Evolutionary conservation across 2,113 vertebrate genomes (phyloP), one percentile per base, ranked within the genome.

Genomic region (Echinops telfairi): DNA sequence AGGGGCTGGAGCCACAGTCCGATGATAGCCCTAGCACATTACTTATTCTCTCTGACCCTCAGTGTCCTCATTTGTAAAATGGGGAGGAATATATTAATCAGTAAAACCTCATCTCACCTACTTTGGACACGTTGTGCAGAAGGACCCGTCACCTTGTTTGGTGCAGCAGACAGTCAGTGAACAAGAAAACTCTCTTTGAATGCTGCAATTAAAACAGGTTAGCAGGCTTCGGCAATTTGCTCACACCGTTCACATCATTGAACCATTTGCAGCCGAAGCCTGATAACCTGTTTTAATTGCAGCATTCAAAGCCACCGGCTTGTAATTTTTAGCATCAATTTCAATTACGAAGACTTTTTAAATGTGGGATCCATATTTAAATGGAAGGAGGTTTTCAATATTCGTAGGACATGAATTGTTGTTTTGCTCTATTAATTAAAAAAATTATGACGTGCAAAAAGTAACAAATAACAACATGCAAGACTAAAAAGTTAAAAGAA

Each of bases 401-500:
- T 89, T 58, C 73, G 36, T 86, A 85, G 23, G 19, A 0, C 76
- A 88, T 53, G 88, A 93, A 77, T 79, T 10, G n/a, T n/a, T n/a
- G 22, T 78, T 90, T 86, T 73, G 53, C 38, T 89, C 64, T 90
- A 47, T 64, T 62, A 73, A 82, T 89, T 80, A 75, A 33, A 93
- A 95, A 71, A 94, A 70, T 58, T 16, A 81, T 68, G 68, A 53
- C 10, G 12, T 11, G 47, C 47, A 53, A 53, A 53, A 53, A 53
- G 47, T 53, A 53, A 53, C 23, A 81, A 77, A 29, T 71, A 89
- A 83, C 22, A 87, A 89, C 84, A 89, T 80, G 33, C 8, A 91
- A 94, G 84, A 76, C 36, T 87, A 80, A 97, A 80, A 64, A 83
- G 29, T 47, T 40, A 76, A 70, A 90, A 62, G 57, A 85, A 33